These are phyloP conservation scores for Rhabdophis nuchalis DNA, from an alignment of 2,797 vertebrate species.

Conservation along the genomic window DNA sequence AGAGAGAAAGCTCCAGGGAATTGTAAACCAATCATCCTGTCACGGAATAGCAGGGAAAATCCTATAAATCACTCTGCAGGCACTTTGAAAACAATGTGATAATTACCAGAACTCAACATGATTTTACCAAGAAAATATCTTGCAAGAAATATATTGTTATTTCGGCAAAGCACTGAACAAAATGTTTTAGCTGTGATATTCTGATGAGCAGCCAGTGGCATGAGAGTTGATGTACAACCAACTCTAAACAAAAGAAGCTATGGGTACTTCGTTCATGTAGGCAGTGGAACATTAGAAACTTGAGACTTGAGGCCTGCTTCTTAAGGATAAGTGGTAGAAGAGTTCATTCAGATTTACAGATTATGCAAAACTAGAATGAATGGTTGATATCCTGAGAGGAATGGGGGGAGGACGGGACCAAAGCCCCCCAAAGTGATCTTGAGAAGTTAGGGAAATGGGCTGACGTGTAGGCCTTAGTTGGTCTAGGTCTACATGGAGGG, in stretches of 20 bases:
- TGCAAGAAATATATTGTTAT: neutral
- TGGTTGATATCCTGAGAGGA: neutral
- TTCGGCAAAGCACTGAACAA: neutral
- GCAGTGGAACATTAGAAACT: neutral
- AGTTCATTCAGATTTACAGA: neutral
- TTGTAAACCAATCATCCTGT: neutral
- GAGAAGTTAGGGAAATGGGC: neutral
- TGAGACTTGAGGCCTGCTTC: neutral
- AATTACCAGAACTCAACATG: neutral
- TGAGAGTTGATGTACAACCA: neutral
- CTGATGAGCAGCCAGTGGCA: neutral
- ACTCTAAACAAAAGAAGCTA: neutral
- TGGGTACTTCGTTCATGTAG: neutral
- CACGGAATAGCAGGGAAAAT: neutral
- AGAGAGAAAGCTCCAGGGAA: neutral
- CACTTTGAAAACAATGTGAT: neutral
- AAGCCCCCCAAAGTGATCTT: neutral
- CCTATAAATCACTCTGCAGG: neutral
- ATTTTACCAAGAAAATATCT: neutral
- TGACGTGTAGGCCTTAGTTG: neutral
- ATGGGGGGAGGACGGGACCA: accelerated
- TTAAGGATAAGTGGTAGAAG: neutral
- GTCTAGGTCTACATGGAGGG: no score
- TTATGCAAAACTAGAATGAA: neutral
- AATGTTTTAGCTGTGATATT: neutral